A percentile compares a stretch with the other conserved stretches of the same genome.
These are phyloP conservation scores for Pelobates cultripes DNA, from an alignment of 2,797 vertebrate genomes.

Conservation along the genomic window DNA sequence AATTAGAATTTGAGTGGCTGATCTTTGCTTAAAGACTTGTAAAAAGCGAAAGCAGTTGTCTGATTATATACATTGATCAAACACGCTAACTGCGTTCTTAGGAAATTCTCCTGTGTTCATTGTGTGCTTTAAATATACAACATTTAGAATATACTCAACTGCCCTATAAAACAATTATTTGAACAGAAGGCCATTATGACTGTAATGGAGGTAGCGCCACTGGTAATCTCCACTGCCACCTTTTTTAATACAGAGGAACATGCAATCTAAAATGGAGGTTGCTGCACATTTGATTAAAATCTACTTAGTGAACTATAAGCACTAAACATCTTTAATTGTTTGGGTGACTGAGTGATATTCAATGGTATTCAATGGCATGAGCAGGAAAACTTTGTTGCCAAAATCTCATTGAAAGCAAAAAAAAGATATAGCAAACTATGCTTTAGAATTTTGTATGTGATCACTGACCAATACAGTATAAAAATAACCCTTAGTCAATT, in stretches of 20 bases:
- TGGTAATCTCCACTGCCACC: constrained; percentile 18
- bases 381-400: too few relatives aligned
- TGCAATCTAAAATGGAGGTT: background rate
- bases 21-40: constrained; percentile 78
- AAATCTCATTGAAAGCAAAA: too few relatives aligned
- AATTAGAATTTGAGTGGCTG: constrained; percentile 84
- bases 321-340: constrained; percentile 24
- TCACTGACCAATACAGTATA: too few relatives aligned
- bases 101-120: constrained; percentile 69
- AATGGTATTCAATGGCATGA: too few relatives aligned
- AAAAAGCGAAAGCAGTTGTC: constrained; percentile 75
- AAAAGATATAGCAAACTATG: too few relatives aligned
- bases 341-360: too few relatives aligned
- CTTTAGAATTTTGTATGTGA: too few relatives aligned
- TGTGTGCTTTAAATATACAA: constrained; percentile 71
- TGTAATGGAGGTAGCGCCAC: background rate
- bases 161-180: constrained; percentile 63
- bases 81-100: constrained; percentile 68
- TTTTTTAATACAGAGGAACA: constrained; percentile 13
- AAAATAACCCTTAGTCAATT: too few relatives aligned
- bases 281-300: constrained; percentile 1
- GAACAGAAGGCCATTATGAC: constrained; percentile 62
- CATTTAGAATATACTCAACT: constrained; percentile 73
- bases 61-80: constrained; percentile 84
- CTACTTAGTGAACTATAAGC: constrained; percentile 40